These are phyloP conservation scores for Volucella inflata DNA, from an alignment of 2,888 invertebrate species.

Conservation along the genomic window DNA sequence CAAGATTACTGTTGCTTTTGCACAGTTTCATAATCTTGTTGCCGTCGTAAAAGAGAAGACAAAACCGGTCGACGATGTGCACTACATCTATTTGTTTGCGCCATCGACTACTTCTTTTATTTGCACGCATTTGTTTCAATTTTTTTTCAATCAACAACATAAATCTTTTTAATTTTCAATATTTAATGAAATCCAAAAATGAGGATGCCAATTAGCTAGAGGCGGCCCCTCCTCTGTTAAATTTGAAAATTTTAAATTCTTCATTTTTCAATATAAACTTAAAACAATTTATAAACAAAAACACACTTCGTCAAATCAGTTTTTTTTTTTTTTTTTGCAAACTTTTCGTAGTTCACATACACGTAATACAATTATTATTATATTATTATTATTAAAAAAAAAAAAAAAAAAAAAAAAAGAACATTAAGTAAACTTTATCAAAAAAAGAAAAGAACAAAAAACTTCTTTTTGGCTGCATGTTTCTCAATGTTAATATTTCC, in stretches of 20 bases:
- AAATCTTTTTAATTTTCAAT: conserved; percentile 16
- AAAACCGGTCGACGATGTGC: background rate
- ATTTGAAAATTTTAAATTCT: background rate
- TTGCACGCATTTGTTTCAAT: conserved; percentile 70
- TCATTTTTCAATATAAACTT: conserved; percentile 36
- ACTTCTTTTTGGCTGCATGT: conserved; percentile 80
- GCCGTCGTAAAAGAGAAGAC: conserved; percentile 48
- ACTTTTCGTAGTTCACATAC: conserved; percentile 73
- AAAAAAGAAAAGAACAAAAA: conserved; percentile 62
- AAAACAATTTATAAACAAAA: conserved; percentile 40
- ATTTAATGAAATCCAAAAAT: background rate
- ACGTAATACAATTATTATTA: conserved; percentile 72
- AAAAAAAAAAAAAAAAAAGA: conserved; percentile 53
- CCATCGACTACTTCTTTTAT: conserved; percentile 69
- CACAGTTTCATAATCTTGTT: conserved; percentile 45
- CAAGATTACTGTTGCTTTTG: conserved; percentile 67
- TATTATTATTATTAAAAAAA: conserved; percentile 32
- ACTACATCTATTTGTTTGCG: conserved; percentile 16
- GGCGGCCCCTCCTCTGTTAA: background rate
- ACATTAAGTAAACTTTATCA: conserved; percentile 53
- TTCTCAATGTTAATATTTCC: conserved; percentile 83
- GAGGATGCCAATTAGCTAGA: too few relatives aligned
- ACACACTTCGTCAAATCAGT: conserved; percentile 73
- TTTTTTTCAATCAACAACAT: conserved; percentile 12
- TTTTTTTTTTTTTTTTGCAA: conserved; percentile 60